Percentiles rank a stretch among this genome's conserved stretches.
phyloP scores from a whole-genome alignment of 2,888 invertebrate species.

The Ennomos quercinarius region DNA sequence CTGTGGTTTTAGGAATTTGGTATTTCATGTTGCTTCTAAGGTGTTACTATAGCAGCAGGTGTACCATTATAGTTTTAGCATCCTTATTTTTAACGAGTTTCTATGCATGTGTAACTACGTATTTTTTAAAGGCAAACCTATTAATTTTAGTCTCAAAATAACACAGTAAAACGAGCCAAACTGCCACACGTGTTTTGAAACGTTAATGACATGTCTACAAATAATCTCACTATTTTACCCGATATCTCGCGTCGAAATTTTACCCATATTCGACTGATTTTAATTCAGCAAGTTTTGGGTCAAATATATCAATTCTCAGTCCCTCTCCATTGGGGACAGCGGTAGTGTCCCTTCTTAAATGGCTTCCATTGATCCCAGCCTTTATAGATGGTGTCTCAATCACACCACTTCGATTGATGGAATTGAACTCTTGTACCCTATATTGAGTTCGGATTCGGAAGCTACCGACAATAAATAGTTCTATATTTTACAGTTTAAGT shows the following conservation, averaged over 20 bases:
- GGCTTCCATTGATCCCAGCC: constrained; percentile 49
- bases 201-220: constrained; percentile 20
- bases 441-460: constrained; percentile 7
- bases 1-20: constrained; percentile 21
- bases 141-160: constrained; percentile 34
- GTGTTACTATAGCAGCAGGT: constrained; percentile 9
- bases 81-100: constrained; percentile 12
- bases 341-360: constrained; percentile 49
- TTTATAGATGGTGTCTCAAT: constrained; percentile 52
- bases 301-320: constrained; percentile 55
- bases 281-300: constrained; percentile 42
- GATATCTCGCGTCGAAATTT: constrained; percentile 8
- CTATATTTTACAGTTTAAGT: constrained; percentile 20
- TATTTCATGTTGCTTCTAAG: constrained; percentile 26
- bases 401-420: constrained; percentile 32
- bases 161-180: constrained; percentile 29
- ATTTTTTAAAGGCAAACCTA: constrained; percentile 8
- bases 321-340: constrained; percentile 46
- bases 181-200: constrained; percentile 27
- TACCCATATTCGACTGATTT: constrained; percentile 15
- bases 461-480: constrained; percentile 18
- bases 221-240: constrained; percentile 10
- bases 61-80: neutral
- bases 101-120: neutral
- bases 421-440: constrained; percentile 29